Conservation (phyloP, 1,140 invertebrate genomes). For the Oedothorax gibbosus region DNA sequence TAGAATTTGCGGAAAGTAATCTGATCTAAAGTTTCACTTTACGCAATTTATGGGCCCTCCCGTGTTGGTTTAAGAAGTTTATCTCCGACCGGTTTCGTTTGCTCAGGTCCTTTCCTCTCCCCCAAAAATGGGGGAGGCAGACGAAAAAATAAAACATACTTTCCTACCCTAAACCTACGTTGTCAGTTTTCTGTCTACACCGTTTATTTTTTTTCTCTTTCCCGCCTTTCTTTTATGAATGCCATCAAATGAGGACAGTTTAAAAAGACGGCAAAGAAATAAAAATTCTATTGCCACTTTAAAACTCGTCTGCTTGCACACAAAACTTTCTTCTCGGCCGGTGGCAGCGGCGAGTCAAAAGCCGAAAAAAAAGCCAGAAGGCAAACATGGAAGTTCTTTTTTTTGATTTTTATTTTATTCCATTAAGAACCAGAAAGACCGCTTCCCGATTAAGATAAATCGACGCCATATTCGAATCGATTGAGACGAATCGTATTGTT, state of each 20-base stretch:
- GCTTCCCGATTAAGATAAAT: conserved; percentile 39
- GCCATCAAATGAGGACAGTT: conserved; percentile 6
- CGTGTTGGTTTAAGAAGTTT: conserved; percentile 48
- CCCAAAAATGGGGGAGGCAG: conserved; percentile 2
- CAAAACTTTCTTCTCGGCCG: not conserved
- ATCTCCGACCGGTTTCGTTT: conserved; percentile 53
- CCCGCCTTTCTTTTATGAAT: not conserved
- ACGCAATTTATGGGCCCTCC: conserved; percentile 31
- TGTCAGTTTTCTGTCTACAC: conserved; percentile 15
- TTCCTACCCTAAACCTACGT: not conserved
- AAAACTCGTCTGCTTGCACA: not conserved
- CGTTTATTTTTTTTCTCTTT: conserved; percentile 43
- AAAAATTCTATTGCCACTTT: conserved; percentile 1
- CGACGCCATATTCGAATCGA: not conserved
- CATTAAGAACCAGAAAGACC: conserved; percentile 15
- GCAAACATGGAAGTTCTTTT: not conserved
- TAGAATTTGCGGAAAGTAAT: too few relatives aligned
- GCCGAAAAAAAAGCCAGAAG: too few relatives aligned
- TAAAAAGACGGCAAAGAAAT: not conserved
- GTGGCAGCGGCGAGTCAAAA: too few relatives aligned
- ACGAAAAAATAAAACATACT: not conserved
- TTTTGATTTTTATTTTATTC: not conserved
- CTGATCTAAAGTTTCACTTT: not conserved
- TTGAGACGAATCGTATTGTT: conserved; percentile 16
- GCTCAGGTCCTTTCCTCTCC: conserved; percentile 23